Percentiles rank a stretch among this genome's conserved stretches.
Evolutionary conservation across 1,140 invertebrate genomes (phyloP).

Genomic region (Chironomus striatipennis): DNA sequence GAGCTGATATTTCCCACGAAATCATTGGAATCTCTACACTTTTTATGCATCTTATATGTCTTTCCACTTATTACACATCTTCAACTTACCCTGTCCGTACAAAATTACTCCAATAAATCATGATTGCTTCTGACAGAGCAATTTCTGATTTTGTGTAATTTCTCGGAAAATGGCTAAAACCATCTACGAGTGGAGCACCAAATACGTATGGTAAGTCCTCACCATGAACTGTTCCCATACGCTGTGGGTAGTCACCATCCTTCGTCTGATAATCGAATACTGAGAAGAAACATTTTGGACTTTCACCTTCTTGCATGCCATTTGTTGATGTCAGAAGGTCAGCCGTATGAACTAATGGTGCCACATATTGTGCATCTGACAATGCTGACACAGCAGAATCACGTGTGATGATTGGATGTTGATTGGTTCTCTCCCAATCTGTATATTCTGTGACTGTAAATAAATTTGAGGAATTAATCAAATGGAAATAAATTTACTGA

Average conservation of each 20-base stretch:
- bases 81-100: slow-evolving; percentile 86
- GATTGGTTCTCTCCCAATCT: slow-evolving; percentile 87
- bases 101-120: slow-evolving; percentile 95
- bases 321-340: slow-evolving; percentile 55
- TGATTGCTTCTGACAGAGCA: slow-evolving; percentile 81
- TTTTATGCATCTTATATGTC: too few species aligned
- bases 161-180: slow-evolving; percentile 70
- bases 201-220: slow-evolving; percentile 90
- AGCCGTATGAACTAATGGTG: slow-evolving; percentile 72
- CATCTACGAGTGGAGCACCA: slow-evolving; percentile 69
- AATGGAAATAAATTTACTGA: slow-evolving; percentile 3
- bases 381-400: slow-evolving; percentile 87
- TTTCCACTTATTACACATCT: too few species aligned
- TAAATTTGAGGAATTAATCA: neutral
- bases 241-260: slow-evolving; percentile 80
- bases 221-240: slow-evolving; percentile 81
- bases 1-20: too few species aligned
- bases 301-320: slow-evolving; percentile 35
- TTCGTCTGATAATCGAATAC: slow-evolving; percentile 90
- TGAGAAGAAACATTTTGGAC: slow-evolving; percentile 77
- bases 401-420: slow-evolving; percentile 84
- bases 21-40: too few species aligned
- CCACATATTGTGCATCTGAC: slow-evolving; percentile 85
- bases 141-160: slow-evolving; percentile 88
- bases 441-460: slow-evolving; percentile 86